Evolutionary conservation across 2,888 invertebrate species (phyloP), one percentile per base, ranked within the genome.

Genomic region (Temnothorax unifasciatus): DNA sequence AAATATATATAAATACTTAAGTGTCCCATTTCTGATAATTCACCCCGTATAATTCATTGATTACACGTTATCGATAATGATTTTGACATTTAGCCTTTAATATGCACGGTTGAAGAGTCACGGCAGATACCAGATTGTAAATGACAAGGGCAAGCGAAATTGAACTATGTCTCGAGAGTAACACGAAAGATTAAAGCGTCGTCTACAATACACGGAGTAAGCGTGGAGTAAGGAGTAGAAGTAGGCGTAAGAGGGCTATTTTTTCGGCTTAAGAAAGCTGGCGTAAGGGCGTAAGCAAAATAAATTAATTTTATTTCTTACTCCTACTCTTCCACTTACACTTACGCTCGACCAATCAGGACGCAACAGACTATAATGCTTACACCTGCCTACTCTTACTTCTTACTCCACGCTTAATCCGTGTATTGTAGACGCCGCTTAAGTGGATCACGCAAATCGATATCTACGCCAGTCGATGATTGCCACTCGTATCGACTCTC

Each of bases 371-470:
- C 29, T 29, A 29, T 29, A 29, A 29, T 29, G 29, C 29, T 29
- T 29, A 29, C 29, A 29, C 29, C 3, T 29, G 3, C 29, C 29
- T 29, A 29, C 29, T 29, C 29, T 29, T 29, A 29, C 29, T 29
- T 3, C 3, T 29, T 29, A 29, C 29, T 29, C 29, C 29, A 29
- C 29, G 29, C 29, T 29, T 29, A 29, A 3, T 29, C 29, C 29
- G 29, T 29, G 29, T 29, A 29, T 29, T 29, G 29, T 29, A 29
- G 29, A 29, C 3, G 29, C 3, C 3, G 29, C 29, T 29, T 34
- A 44, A 89, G 81, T 90, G 90, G 91, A 87, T 90, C 89, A 91
- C 74, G 86, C 89, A 76, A 92, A 92, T 92, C 91, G 21, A 41
- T 73, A 41, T 21, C 11, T 9, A 11, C 18, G 4, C 8, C 38